phyloP scores from a whole-genome alignment of 2,113 vertebrate genomes.

The Megaceryle torquata region DNA sequence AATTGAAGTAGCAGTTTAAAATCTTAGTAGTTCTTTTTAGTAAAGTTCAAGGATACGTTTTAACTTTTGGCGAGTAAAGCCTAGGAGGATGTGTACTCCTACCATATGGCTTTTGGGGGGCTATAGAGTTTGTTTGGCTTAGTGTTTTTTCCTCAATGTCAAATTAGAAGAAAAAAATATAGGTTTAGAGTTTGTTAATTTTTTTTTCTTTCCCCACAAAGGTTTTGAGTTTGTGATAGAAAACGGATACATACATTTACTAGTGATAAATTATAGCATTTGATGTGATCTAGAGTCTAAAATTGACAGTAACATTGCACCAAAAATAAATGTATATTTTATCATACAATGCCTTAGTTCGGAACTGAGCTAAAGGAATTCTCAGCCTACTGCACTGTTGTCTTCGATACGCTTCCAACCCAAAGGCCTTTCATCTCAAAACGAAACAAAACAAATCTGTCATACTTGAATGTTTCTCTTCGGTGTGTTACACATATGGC shows the following conservation, averaged over 20 bases:
- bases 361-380: slow-evolving; percentile 77
- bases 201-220: slow-evolving; percentile 4
- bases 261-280: slow-evolving; percentile 67
- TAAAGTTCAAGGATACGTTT: background rate
- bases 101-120: background rate
- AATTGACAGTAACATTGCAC: slow-evolving; percentile 69
- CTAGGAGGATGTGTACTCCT: slow-evolving; percentile 26
- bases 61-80: background rate
- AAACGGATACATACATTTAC: slow-evolving; percentile 51
- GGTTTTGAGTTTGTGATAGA: slow-evolving; percentile 59
- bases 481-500: slow-evolving; percentile 67
- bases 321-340: slow-evolving; percentile 79
- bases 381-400: slow-evolving; percentile 79
- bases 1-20: slow-evolving; percentile 27
- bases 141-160: slow-evolving; percentile 53
- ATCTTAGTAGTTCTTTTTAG: slow-evolving; percentile 42
- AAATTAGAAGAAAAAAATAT: slow-evolving; percentile 60
- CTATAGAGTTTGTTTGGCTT: slow-evolving; percentile 50
- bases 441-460: slow-evolving; percentile 63
- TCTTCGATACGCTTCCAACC: slow-evolving; percentile 83
- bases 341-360: slow-evolving; percentile 81
- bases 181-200: slow-evolving; percentile 61
- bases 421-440: slow-evolving; percentile 84
- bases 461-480: slow-evolving; percentile 81
- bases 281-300: slow-evolving; percentile 68